Conservation (phyloP, 2,888 invertebrate genomes). For the Lasius platythorax region DNA sequence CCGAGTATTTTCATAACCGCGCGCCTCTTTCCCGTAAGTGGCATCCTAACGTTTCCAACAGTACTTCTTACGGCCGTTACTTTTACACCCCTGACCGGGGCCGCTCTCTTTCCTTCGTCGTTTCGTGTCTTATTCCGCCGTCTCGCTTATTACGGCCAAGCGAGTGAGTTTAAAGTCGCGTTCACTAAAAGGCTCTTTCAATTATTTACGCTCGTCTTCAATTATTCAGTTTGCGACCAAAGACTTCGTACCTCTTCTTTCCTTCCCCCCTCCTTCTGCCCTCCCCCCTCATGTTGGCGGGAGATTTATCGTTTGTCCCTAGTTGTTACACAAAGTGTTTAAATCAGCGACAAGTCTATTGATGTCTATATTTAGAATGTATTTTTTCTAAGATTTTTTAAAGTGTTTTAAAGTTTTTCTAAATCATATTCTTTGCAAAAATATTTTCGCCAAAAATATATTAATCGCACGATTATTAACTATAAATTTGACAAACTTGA, state of each 20-base stretch:
- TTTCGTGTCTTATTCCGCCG: conserved; percentile 56
- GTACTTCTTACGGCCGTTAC: conserved; percentile 65
- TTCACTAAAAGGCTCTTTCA: conserved; percentile 71
- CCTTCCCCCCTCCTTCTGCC: not conserved
- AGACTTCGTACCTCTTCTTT: conserved; percentile 55
- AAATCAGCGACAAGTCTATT: not conserved
- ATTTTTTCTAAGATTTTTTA: not conserved
- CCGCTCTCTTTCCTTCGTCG: conserved; percentile 50
- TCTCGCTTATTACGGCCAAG: conserved; percentile 63
- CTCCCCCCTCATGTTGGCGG: not conserved
- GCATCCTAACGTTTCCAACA: conserved; percentile 43
- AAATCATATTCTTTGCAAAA: not conserved
- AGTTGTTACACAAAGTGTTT: conserved; percentile 8
- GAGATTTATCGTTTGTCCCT: not conserved
- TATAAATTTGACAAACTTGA: not conserved
- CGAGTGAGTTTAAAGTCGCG: conserved; percentile 66
- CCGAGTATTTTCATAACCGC: conserved; percentile 70
- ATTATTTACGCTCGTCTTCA: conserved; percentile 71
- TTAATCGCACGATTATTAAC: not conserved
- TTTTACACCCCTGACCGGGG: conserved; percentile 53
- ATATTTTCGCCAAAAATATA: not conserved
- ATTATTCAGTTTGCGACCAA: conserved; percentile 70
- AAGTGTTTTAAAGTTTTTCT: not conserved
- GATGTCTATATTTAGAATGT: no score
- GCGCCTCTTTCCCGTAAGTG: conserved; percentile 57